Evolutionary conservation across 2,888 invertebrate genomes (phyloP).

Genomic region (Cephus pygmeus): DNA sequence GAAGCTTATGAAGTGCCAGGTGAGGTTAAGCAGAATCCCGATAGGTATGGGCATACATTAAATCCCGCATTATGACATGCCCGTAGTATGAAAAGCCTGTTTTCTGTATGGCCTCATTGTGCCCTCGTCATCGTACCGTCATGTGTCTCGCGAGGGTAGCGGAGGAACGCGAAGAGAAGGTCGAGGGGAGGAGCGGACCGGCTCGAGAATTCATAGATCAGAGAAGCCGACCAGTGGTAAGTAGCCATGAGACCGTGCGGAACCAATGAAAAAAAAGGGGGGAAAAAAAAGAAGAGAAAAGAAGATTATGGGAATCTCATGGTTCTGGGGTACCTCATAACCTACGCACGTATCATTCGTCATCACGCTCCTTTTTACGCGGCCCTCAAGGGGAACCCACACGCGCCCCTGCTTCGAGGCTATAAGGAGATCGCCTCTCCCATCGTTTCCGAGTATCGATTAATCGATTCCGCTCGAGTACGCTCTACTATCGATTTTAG

Average conservation of each 20-base stretch:
- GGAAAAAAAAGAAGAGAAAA: constrained; percentile 22
- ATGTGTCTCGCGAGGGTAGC: constrained; percentile 38
- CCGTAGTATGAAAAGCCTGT: constrained; percentile 45
- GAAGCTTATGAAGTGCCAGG: constrained; percentile 50
- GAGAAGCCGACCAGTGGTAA: constrained; percentile 42
- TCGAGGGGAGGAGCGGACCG: constrained; percentile 22
- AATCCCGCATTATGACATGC: constrained; percentile 44
- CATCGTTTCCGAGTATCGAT: background rate
- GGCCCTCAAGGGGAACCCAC: background rate
- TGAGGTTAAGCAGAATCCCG: constrained; percentile 41
- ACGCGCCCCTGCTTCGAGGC: background rate
- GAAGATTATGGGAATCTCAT: constrained; percentile 46
- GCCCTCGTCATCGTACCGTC: constrained; percentile 56
- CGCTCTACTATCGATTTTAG: background rate
- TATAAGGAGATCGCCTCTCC: no score
- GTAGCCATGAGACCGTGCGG: constrained; percentile 31
- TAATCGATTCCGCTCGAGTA: background rate
- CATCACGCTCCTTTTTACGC: background rate
- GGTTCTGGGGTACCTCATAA: constrained; percentile 30
- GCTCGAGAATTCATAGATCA: constrained; percentile 55
- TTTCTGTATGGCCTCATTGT: constrained; percentile 57
- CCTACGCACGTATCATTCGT: constrained; percentile 27
- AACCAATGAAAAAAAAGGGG: background rate
- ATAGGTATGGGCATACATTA: constrained; percentile 27
- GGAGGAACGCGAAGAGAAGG: constrained; percentile 21